Conservation (phyloP, 2,888 invertebrate genomes). For the Andrena minutula region DNA sequence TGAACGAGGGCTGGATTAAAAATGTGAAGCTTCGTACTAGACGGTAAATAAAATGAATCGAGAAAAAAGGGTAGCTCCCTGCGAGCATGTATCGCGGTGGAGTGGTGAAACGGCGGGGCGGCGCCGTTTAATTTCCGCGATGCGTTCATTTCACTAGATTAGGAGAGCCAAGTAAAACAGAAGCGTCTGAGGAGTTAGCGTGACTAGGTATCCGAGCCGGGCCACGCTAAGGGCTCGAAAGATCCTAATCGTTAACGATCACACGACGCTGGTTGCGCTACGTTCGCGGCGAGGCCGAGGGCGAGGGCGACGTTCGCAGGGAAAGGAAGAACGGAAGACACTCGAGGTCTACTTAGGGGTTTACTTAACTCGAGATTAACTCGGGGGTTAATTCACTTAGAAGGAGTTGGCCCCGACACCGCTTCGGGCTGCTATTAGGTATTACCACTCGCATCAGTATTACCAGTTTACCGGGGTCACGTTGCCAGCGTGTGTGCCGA, state of each 20-base stretch:
- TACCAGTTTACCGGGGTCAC: constrained; percentile 75
- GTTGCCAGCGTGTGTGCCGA: constrained; percentile 58
- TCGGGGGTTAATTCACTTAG: constrained; percentile 84
- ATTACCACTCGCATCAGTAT: constrained; percentile 81
- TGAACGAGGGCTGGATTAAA: constrained; percentile 35
- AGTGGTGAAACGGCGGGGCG: neutral
- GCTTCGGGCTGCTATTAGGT: constrained; percentile 82
- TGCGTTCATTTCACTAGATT: constrained; percentile 11
- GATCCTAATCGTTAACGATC: constrained; percentile 61
- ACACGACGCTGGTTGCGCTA: constrained; percentile 34
- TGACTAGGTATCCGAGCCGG: constrained; percentile 32
- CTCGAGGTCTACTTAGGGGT: constrained; percentile 81
- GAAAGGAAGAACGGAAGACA: constrained; percentile 67
- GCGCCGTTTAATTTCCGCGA: constrained; percentile 31
- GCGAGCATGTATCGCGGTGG: neutral
- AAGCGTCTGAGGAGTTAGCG: constrained; percentile 35
- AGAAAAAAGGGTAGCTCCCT: neutral
- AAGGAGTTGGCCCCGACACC: constrained; percentile 80
- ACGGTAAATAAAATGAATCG: neutral
- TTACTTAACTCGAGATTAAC: constrained; percentile 84
- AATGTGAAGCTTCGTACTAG: constrained; percentile 9
- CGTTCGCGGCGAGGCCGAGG: constrained; percentile 25
- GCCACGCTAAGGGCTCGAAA: constrained; percentile 26
- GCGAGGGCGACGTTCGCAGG: constrained; percentile 29
- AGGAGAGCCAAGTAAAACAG: constrained; percentile 29